A percentile compares a stretch with the other conserved stretches of the same genome.
Evolutionary conservation across 2,888 invertebrate species (phyloP).

Genomic region (Ptychoptera albimana): DNA sequence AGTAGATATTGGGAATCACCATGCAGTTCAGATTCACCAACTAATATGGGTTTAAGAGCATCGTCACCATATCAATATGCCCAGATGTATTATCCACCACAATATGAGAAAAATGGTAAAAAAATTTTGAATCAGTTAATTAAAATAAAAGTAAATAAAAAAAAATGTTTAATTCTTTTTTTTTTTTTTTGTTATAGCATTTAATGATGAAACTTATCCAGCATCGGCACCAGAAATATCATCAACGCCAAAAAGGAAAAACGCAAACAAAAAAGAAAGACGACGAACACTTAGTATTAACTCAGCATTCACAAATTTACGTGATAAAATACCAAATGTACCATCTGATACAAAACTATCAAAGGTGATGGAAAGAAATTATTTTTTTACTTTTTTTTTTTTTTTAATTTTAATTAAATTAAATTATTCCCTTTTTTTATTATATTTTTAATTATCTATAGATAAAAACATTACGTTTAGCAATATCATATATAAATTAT

Average conservation of each 20-base stretch:
- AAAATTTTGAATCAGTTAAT: too few relatives aligned
- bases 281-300: slow-evolving; percentile 87
- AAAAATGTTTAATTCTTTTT: too few relatives aligned
- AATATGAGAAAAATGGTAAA: too few relatives aligned
- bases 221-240: too few relatives aligned
- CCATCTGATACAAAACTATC: slow-evolving; percentile 91
- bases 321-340: slow-evolving; percentile 92
- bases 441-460: slow-evolving; percentile 31
- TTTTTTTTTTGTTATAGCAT: too few relatives aligned
- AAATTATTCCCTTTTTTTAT: neutral
- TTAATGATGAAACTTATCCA: too few relatives aligned
- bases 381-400: neutral
- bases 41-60: too few relatives aligned
- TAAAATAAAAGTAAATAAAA: too few relatives aligned
- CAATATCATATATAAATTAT: slow-evolving; percentile 85
- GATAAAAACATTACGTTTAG: slow-evolving; percentile 87
- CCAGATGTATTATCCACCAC: too few relatives aligned
- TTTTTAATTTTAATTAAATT: neutral
- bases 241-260: slow-evolving; percentile 40
- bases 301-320: slow-evolving; percentile 79
- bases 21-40: too few relatives aligned
- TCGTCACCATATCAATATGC: too few relatives aligned
- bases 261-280: slow-evolving; percentile 90
- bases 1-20: too few relatives aligned
- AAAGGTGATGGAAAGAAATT: slow-evolving; percentile 46